Evolutionary conservation across 2,888 invertebrate genomes (phyloP), one percentile per base, ranked within the genome.

Genomic region (Meandrusa payeni): DNA sequence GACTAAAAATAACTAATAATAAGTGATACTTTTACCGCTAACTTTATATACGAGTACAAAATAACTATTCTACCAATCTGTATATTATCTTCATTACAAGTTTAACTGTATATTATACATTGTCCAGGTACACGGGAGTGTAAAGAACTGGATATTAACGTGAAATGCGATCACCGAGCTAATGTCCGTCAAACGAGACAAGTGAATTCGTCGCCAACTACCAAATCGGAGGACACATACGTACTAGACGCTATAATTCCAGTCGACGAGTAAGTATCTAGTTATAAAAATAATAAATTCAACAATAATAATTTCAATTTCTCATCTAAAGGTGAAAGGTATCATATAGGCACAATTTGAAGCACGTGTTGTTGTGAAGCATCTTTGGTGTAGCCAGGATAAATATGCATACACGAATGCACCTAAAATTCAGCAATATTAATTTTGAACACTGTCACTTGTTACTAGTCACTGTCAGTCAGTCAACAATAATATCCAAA

Each of bases 141-240:
- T 70, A 95, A 95, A 65, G 96, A 97, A 64, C 86, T 97, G 38
- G 93, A 95, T 60, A 96, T 97, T 56, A 94, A 96, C 66, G 96
- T 97, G 2, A 95, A 96, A 73, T 97, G 97, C 64, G 96, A 96
- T 67, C 96, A 95, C 64, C 92, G 94, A 53, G 88, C 89, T 5
- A 90, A 90, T 42, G 77, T 81, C 39, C 89, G 94, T 38, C 90
- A 90, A 56, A 90, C 91, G 17, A 89, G 94, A 63, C 93, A 94
- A 78, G 83, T 87, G 31, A 77, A 80, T 53, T 58, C 74, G 46
- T 75, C 76, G 47, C 75, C 86, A 27, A 88, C 90, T 40, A 89
- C 89, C 53, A 91, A 93, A 57, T 91, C 93, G 57, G 94, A 94
- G 55, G 94, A 94, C 56, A 93, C 93, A 39, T 97, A 97, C 67